Conservation (phyloP, 2,797 vertebrate species). For the Sandelia bainsii region DNA sequence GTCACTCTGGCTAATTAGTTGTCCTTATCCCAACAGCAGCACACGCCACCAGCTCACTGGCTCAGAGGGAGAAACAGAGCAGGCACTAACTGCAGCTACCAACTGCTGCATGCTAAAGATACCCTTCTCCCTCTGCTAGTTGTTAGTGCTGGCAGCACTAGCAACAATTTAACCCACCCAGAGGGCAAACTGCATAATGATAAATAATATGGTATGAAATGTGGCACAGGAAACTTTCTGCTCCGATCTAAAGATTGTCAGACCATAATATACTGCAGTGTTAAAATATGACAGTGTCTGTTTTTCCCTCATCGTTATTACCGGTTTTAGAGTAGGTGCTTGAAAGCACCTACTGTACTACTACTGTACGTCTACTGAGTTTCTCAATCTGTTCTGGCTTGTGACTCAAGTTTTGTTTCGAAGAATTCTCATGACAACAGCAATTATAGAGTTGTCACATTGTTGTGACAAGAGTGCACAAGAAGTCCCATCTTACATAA, state of each 20-base stretch:
- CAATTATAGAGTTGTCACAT: conserved; percentile 10
- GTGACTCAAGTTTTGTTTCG: conserved; percentile 2
- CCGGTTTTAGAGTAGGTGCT: neutral
- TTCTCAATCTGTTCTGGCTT: conserved; percentile 1
- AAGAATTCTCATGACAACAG: neutral
- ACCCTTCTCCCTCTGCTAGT: conserved; percentile 50
- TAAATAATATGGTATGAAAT: conserved; percentile 41
- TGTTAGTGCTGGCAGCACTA: conserved; percentile 45
- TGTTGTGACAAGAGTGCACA: neutral
- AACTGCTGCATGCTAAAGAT: conserved; percentile 72
- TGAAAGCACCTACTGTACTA: neutral
- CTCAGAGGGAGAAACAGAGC: conserved; percentile 77
- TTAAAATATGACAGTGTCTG: neutral
- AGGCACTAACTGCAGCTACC: conserved; percentile 59
- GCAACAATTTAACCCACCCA: conserved; percentile 55
- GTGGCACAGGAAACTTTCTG: conserved; percentile 23
- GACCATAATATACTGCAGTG: conserved; percentile 18
- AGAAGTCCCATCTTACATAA: neutral
- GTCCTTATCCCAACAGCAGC: conserved; percentile 79
- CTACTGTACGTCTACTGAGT: neutral
- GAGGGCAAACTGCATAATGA: conserved; percentile 53
- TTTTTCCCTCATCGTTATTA: conserved; percentile 8
- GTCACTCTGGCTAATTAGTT: conserved; percentile 81
- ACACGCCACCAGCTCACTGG: conserved; percentile 74
- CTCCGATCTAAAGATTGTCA: conserved; percentile 32